Conservation (phyloP, 1,140 invertebrate genomes). For the Nephotettix cincticeps region DNA sequence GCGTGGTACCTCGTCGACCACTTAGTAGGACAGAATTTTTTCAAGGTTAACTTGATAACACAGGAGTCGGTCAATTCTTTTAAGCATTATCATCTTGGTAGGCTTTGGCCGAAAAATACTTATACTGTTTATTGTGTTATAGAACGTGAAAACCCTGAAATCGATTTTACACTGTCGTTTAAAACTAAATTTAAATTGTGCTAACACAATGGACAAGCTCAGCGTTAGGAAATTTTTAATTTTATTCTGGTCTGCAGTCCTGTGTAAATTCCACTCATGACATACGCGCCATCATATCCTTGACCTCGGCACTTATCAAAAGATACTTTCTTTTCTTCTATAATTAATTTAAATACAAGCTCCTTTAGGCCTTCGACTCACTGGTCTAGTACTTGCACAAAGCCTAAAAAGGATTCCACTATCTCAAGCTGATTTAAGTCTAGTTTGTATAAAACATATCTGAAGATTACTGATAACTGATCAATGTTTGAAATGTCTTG, state of each 20-base stretch:
- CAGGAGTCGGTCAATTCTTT: background rate
- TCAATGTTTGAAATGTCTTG: slow-evolving; percentile 19
- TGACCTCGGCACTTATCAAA: background rate
- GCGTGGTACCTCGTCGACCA: no score
- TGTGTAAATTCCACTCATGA: background rate
- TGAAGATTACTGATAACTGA: slow-evolving; percentile 18
- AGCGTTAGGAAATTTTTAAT: background rate
- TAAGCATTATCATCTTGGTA: no score
- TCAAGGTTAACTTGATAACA: no score
- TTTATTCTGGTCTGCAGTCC: background rate
- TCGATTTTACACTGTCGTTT: no score
- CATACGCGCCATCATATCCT: background rate
- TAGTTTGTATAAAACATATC: slow-evolving; percentile 12
- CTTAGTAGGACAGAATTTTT: background rate
- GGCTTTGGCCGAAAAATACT: no score
- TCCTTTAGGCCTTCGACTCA: background rate
- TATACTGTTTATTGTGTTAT: no score
- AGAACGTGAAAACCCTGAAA: no score
- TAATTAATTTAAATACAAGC: no score
- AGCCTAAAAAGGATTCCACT: background rate
- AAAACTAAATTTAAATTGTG: background rate
- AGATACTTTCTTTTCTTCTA: background rate
- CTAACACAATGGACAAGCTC: background rate
- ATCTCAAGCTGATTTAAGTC: no score
- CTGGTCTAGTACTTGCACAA: background rate